These are phyloP conservation scores for Zelleria hepariella DNA, from an alignment of 2,888 invertebrate genomes.

Conservation along the genomic window DNA sequence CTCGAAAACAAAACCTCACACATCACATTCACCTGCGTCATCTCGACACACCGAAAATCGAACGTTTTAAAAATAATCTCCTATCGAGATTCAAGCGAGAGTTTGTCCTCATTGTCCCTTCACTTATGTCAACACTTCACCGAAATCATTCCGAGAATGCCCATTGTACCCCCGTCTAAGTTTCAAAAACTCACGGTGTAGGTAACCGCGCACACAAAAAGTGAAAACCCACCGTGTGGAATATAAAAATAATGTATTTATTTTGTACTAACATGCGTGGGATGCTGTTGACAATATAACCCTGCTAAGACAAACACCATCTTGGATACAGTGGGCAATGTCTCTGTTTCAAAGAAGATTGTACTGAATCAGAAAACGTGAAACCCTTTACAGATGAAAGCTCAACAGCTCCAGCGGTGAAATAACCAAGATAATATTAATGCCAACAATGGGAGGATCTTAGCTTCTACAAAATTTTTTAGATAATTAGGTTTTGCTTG, in stretches of 20 bases:
- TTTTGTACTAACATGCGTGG: slow-evolving; percentile 17
- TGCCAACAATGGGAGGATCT: too few relatives aligned
- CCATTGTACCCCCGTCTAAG: slow-evolving; percentile 39
- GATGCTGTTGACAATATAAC: slow-evolving; percentile 22
- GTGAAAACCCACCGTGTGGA: slow-evolving; percentile 6
- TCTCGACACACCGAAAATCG: slow-evolving; percentile 45
- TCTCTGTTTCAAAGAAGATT: too few relatives aligned
- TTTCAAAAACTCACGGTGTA: slow-evolving; percentile 57
- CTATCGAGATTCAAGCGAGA: slow-evolving; percentile 31
- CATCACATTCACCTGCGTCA: slow-evolving; percentile 32
- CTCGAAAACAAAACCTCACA: neutral
- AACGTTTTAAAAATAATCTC: slow-evolving; percentile 53
- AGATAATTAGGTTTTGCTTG: too few relatives aligned
- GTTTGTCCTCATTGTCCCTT: slow-evolving; percentile 58
- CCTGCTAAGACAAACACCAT: slow-evolving; percentile 24
- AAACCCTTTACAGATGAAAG: too few relatives aligned
- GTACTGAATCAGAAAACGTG: too few relatives aligned
- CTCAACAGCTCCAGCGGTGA: too few relatives aligned
- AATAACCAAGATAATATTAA: too few relatives aligned
- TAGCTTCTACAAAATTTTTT: too few relatives aligned
- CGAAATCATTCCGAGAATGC: slow-evolving; percentile 48
- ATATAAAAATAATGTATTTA: slow-evolving; percentile 27
- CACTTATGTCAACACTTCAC: slow-evolving; percentile 56
- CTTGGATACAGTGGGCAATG: too few relatives aligned
- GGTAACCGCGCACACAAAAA: slow-evolving; percentile 14